Base-by-base conservation (phyloP, 1,140 invertebrate genomes). In the Sycobia sp. region DNA sequence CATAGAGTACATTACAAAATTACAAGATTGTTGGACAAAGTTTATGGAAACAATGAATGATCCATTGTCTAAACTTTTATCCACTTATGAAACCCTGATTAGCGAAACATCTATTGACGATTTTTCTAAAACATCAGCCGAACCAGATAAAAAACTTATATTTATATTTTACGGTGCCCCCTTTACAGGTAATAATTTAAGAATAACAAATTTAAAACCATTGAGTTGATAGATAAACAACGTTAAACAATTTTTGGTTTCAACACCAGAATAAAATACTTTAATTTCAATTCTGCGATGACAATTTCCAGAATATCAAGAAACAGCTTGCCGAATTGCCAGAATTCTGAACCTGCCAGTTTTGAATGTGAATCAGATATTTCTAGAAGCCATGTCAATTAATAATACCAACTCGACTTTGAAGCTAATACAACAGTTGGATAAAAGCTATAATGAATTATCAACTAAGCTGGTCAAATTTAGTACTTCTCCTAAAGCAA, bases 91-190 rank as follows among this genome's bases (percentile, higher is more conserved):
- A 43, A 55, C 49, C 1, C 32, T n/a, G n/a, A n/a, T n/a, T 29
- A 4, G 9, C 0, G 36, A 57, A 58, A 9, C 32, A 5, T 36
- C 16, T 10, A 8, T 13, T 11, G 22, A n/a, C 2, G 16, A 51
- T 14, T n/a, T 4, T 46, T 20, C 4, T 51, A 3, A 7, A 18
- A 4, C 46, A 67, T 23, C 49, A 20, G 10, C 22, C 18, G 61
- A 51, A 29, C 49, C 53, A 29, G 39, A 46, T 18, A 68, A 65
- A 16, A 70, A 66, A 59, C 54, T 69, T 16, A 67, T 68, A 39
- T 66, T 79, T 20, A 71, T 79, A 58, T 78, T 77, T 58, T 69
- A 77, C 32, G 77, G 77, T 25, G 74, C 74, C 16, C 70, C 74
- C 16, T 75, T 71, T 22, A 76, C 74, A 3, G 70, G 76, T 78